Evolutionary conservation across 2,888 invertebrate species (phyloP).

Genomic region (Lepidochitona cinerea): DNA sequence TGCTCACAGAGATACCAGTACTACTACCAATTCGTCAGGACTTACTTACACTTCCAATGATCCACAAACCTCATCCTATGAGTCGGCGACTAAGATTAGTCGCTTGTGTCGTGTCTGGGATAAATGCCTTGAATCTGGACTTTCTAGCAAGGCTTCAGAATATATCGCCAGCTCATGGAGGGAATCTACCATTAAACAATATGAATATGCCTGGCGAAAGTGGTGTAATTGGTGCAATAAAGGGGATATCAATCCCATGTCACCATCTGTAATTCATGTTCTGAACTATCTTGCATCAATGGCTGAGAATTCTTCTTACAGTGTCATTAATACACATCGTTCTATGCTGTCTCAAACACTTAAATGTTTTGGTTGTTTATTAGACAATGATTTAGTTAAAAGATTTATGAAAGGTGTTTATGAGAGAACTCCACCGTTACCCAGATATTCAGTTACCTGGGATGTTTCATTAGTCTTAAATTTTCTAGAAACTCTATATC

Average conservation of each 20-base stretch:
- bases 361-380: neutral
- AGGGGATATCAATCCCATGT: neutral
- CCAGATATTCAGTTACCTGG: neutral
- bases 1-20: too few relatives aligned
- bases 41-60: too few relatives aligned
- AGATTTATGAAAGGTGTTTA: neutral
- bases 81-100: too few relatives aligned
- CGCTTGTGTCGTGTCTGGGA: too few relatives aligned
- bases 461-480: neutral
- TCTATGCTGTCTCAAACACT: neutral
- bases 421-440: neutral
- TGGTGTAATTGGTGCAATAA: neutral
- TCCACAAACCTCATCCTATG: too few relatives aligned
- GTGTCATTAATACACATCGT: neutral
- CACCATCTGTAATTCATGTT: neutral
- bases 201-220: too few relatives aligned
- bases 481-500: neutral
- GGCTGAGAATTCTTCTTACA: neutral
- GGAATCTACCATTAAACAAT: too few relatives aligned
- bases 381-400: neutral
- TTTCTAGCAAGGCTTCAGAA: too few relatives aligned
- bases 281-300: neutral
- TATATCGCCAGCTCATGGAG: too few relatives aligned
- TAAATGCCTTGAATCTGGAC: too few relatives aligned
- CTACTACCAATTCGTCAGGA: too few relatives aligned